Conservation (phyloP, 1,140 invertebrate genomes). For the Paraescarpia echinospica region DNA sequence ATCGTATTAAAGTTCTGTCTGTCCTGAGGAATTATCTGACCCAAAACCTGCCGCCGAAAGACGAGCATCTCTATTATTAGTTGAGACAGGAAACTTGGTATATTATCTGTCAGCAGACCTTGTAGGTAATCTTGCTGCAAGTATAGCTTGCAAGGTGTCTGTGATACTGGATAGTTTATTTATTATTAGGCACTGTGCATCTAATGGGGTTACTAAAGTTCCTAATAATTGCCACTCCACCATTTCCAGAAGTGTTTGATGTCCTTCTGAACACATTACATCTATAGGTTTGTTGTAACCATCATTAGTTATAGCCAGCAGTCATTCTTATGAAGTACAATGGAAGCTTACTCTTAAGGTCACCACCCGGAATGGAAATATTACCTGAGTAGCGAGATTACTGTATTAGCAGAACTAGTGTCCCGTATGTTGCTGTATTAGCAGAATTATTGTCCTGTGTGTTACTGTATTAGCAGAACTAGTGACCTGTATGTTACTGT, state of each 20-base stretch:
- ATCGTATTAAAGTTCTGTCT: no score
- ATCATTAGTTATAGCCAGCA: no score
- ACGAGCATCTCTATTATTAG: background rate
- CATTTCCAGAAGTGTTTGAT: background rate
- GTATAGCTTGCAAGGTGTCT: background rate
- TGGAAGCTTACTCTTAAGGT: no score
- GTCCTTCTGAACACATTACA: background rate
- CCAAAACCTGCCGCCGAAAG: background rate
- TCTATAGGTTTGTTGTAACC: no score
- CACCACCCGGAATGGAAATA: no score
- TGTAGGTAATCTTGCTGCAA: background rate
- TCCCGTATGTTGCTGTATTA: no score
- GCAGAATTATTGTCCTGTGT: no score
- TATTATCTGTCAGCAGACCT: background rate
- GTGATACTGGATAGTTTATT: background rate
- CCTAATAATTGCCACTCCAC: background rate
- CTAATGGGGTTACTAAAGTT: background rate
- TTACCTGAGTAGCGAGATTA: no score
- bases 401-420: no score
- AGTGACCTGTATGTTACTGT: no score
- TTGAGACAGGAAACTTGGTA: background rate
- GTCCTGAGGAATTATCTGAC: background rate
- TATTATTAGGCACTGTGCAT: background rate
- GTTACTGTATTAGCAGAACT: no score
- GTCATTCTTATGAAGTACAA: no score